phyloP scores from a whole-genome alignment of 2,113 vertebrate genomes.

The Corvus hawaiiensis region DNA sequence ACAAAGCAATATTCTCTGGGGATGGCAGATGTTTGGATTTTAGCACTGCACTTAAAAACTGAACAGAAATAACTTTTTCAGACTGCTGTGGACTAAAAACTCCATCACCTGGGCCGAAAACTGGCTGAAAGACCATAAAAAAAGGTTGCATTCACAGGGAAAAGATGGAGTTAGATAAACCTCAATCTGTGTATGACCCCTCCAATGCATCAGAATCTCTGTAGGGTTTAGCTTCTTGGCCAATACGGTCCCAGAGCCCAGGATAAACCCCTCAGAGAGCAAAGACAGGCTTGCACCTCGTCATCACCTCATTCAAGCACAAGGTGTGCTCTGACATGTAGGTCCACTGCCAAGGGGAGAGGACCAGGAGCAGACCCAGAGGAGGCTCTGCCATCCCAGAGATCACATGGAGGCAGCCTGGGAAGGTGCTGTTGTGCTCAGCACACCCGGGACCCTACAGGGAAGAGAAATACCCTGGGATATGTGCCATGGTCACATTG shows the following conservation, averaged over 20 bases:
- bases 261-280: not conserved
- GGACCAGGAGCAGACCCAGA: not conserved
- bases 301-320: not conserved
- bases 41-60: not conserved
- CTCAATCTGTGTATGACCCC: not conserved
- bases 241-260: not conserved
- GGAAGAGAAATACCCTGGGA: not conserved
- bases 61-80: not conserved
- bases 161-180: not conserved
- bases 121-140: not conserved
- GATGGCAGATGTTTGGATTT: constrained; percentile 60
- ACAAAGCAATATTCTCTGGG: constrained; percentile 39
- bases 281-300: not conserved
- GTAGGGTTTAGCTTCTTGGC: not conserved
- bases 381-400: not conserved
- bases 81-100: not conserved
- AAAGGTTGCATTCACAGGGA: not conserved
- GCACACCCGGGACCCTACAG: not conserved
- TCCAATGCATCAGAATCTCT: not conserved
- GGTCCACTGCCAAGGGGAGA: not conserved
- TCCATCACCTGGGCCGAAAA: not conserved
- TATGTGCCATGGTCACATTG: fast-evolving
- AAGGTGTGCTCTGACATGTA: not conserved
- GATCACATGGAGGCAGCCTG: fast-evolving
- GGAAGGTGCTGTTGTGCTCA: not conserved